Evolutionary conservation across 1,140 invertebrate genomes (phyloP).

Genomic region (Varroa destructor): DNA sequence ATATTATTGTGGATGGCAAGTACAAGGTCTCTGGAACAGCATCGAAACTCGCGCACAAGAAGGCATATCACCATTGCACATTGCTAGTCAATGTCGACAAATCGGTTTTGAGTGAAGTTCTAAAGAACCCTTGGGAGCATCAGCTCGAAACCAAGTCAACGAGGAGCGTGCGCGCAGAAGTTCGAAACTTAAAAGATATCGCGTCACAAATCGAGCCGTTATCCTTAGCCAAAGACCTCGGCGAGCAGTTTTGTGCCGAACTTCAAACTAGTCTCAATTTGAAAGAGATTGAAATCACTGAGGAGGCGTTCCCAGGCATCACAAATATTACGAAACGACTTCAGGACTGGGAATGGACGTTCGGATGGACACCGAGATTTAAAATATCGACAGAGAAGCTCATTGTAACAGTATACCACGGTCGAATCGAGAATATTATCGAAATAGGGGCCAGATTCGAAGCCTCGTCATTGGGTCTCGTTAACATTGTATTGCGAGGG

Average conservation of each 20-base stretch:
- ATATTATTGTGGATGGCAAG: conserved; percentile 61
- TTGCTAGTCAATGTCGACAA: conserved; percentile 70
- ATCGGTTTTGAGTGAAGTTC: conserved; percentile 46
- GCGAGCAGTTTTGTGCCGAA: conserved; percentile 61
- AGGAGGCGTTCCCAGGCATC: conserved; percentile 70
- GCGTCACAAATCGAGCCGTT: conserved; percentile 55
- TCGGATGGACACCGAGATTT: conserved; percentile 74
- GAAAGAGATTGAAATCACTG: conserved; percentile 67
- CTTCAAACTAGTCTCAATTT: conserved; percentile 60
- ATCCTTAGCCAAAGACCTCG: conserved; percentile 39
- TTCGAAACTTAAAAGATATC: conserved; percentile 60
- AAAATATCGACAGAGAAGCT: conserved; percentile 39
- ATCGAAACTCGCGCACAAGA: conserved; percentile 65
- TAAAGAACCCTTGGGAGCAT: conserved; percentile 43
- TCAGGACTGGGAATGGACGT: conserved; percentile 70
- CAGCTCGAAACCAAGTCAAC: conserved; percentile 65
- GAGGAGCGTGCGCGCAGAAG: conserved; percentile 58
- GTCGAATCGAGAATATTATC: conserved; percentile 16
- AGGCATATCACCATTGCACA: conserved; percentile 88
- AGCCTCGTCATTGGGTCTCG: conserved; percentile 1
- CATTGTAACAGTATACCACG: neutral
- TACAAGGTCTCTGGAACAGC: conserved; percentile 85
- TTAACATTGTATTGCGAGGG: conserved; percentile 1
- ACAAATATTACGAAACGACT: conserved; percentile 51
- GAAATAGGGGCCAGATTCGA: conserved; percentile 11